Conservation (phyloP, 2,113 vertebrate genomes). For the Hemibagrus wyckioides region DNA sequence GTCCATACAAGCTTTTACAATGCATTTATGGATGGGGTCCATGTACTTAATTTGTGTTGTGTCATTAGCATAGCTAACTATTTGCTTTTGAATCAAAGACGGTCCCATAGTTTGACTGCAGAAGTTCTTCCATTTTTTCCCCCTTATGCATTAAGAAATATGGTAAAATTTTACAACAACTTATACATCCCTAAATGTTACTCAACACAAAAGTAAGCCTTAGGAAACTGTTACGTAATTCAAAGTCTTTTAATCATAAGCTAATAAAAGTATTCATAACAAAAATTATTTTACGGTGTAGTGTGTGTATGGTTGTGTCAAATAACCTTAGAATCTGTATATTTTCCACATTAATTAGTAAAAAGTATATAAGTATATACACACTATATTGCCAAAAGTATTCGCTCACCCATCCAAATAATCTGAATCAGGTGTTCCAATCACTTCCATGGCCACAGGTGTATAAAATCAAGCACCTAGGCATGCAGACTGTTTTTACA, state of each 20-base stretch:
- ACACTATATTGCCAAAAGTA: too few species aligned
- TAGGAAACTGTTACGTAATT: background rate
- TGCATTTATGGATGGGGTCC: conserved; percentile 43
- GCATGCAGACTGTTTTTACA: too few species aligned
- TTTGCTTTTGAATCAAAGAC: conserved; percentile 55
- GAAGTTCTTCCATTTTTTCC: conserved; percentile 42
- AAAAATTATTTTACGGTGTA: background rate
- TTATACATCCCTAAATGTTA: background rate
- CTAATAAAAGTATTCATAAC: background rate
- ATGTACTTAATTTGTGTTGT: conserved; percentile 33
- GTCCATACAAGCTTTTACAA: conserved; percentile 42
- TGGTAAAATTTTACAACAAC: background rate
- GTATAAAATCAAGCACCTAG: too few species aligned
- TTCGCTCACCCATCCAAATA: too few species aligned
- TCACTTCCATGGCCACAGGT: too few species aligned
- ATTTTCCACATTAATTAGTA: too few species aligned
- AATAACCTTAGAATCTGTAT: too few species aligned
- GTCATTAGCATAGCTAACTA: conserved; percentile 53
- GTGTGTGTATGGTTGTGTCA: too few species aligned
- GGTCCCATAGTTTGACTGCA: conserved; percentile 21
- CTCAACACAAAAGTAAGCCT: background rate
- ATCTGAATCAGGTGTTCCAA: too few species aligned
- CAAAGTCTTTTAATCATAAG: background rate
- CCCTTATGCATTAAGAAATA: background rate
- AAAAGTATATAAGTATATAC: too few species aligned